Evolutionary conservation across 2,888 invertebrate genomes (phyloP).

Genomic region (Tetragnatha montana): DNA sequence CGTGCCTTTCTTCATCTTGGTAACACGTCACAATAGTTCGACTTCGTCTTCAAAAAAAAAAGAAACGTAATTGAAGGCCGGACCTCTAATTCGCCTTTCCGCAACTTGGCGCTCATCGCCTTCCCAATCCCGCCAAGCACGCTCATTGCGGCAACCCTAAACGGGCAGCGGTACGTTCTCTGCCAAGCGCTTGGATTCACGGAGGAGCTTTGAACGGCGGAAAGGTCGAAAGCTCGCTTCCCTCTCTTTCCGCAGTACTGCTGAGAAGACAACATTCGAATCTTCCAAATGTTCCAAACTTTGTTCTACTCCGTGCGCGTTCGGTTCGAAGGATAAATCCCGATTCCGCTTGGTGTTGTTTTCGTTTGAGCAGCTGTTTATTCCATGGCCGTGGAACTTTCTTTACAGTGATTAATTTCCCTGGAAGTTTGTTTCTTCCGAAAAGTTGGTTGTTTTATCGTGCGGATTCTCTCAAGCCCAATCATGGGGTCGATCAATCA

Average conservation of each 20-base stretch:
- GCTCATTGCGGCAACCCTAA: conserved; percentile 35
- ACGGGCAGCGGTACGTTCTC: conserved; percentile 27
- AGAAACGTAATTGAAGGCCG: too few relatives aligned
- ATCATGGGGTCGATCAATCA: conserved; percentile 33
- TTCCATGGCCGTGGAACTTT: conserved; percentile 8
- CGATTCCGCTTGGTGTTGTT: not conserved
- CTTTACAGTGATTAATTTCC: not conserved
- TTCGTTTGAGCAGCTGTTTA: not conserved
- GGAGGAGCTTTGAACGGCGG: not conserved
- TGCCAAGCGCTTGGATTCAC: conserved; percentile 32
- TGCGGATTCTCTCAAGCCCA: not conserved
- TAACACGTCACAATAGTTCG: too few relatives aligned
- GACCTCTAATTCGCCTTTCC: not conserved
- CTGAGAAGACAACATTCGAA: not conserved
- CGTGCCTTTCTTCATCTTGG: too few relatives aligned
- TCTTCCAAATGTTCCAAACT: conserved; percentile 2
- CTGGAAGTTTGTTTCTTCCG: not conserved
- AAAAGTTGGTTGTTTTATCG: not conserved
- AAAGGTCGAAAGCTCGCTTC: conserved; percentile 15
- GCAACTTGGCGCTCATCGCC: not conserved
- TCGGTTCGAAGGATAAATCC: not conserved
- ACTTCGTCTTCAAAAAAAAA: too few relatives aligned
- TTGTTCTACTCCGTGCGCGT: not conserved
- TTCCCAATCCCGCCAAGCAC: not conserved
- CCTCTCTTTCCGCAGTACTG: not conserved